Evolutionary conservation across 1,140 invertebrate species (phyloP), one percentile per base, ranked within the genome.

Genomic region (Macrobrachium rosenbergii): DNA sequence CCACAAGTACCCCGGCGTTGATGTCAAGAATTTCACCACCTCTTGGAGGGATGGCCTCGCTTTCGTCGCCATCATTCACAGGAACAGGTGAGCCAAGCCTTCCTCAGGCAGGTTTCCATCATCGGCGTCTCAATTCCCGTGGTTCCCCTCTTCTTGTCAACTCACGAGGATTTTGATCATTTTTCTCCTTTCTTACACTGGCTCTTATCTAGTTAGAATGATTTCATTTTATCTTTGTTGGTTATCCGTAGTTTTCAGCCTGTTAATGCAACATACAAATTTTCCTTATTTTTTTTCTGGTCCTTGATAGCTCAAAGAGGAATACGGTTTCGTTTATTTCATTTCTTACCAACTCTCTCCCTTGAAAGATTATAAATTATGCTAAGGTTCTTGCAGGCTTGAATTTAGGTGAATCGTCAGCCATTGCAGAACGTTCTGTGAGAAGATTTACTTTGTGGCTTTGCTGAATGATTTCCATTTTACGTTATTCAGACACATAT

Each of bases 41-140:
- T 99, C 97, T 43, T 99, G 99, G 99, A 94, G 97, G 82, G 98
- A 99, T 93, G 99, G 99, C 43, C 94, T 99, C 89, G 99, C 99
- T 85, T 99, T 99, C 94, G 98, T 98, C 92, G 98, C 98, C 83
- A 96, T 99, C 91, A 95, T 99, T 89, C 98, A 99, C 93, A 95
- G 98, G 92, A 99, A 99, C 94, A 96, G 94, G 94, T 94, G 91
- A 75, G 59, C 59, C 2, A 21, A 28, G 73, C 10, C 43, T 23
- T 16, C 28, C 73, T 16, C 12, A n/a, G n/a, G 23, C 73, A 17
- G 16, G 75, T 52, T n/a, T 11, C 5, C 37, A 52, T 16, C 7
- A 28, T 16, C 8, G 62, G 0, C 1, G 78, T 11, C 23, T 45
- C 63, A 14, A 37, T 52, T 43, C 16, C 17, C 1, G 37, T 21